These are phyloP conservation scores for Empidonax traillii DNA, from an alignment of 2,113 vertebrate genomes.

Conservation along the genomic window DNA sequence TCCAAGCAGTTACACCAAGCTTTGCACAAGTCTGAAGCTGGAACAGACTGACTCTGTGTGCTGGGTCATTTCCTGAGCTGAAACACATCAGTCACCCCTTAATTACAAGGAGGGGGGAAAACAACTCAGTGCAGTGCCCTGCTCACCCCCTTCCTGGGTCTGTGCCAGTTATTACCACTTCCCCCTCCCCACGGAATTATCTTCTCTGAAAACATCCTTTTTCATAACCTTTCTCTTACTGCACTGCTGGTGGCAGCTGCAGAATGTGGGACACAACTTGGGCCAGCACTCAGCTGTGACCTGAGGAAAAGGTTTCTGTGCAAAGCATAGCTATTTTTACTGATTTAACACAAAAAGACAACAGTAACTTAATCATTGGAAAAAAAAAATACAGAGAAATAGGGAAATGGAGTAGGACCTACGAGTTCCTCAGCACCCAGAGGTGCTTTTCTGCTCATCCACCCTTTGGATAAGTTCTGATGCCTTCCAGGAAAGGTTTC, in stretches of 20 bases:
- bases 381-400: neutral
- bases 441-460: neutral
- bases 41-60: neutral
- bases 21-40: neutral
- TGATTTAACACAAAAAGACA: neutral
- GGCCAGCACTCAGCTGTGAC: neutral
- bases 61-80: neutral
- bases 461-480: neutral
- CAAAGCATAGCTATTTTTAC: neutral
- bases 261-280: neutral
- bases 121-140: neutral
- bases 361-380: neutral
- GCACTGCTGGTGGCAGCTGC: neutral
- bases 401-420: neutral
- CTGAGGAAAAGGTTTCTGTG: neutral
- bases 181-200: neutral
- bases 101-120: neutral
- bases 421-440: neutral
- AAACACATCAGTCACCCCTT: neutral
- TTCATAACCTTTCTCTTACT: neutral
- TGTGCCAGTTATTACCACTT: neutral
- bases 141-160: neutral
- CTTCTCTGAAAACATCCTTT: neutral
- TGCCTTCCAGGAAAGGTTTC: neutral
- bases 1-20: neutral